Percentiles rank a stretch among this genome's conserved stretches.
Evolutionary conservation across 2,888 invertebrate genomes (phyloP).

Genomic region (Hirtodrosophila duncani): DNA sequence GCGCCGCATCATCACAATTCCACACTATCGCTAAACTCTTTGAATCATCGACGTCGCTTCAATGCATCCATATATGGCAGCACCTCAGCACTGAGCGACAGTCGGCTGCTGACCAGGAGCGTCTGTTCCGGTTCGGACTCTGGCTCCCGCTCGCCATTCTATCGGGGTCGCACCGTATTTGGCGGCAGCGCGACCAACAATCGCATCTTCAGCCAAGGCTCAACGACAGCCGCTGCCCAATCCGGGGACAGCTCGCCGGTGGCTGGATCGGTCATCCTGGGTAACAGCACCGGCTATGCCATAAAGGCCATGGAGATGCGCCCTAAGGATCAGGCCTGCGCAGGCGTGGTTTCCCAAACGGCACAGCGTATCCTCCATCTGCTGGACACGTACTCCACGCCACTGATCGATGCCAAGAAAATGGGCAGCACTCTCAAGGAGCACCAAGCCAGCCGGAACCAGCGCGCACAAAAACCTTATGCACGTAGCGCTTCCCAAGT

Average conservation of each 20-base stretch:
- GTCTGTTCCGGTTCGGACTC: constrained; percentile 4
- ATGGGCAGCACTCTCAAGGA: constrained; percentile 81
- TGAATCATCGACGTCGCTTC: constrained; percentile 75
- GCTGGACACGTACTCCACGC: constrained; percentile 89
- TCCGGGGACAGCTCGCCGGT: constrained; percentile 48
- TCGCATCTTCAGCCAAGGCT: constrained; percentile 56
- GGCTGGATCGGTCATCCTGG: constrained; percentile 60
- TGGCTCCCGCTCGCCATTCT: constrained; percentile 83
- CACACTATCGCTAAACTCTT: constrained; percentile 75
- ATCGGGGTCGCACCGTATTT: constrained; percentile 86
- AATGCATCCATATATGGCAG: constrained; percentile 78
- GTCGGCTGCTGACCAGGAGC: constrained; percentile 63
- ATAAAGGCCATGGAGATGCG: constrained; percentile 40
- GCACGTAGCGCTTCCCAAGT: background rate
- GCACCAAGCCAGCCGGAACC: constrained; percentile 35
- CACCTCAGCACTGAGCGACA: constrained; percentile 77
- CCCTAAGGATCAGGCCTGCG: constrained; percentile 8
- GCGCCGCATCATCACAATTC: constrained; percentile 70
- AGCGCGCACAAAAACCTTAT: constrained; percentile 20
- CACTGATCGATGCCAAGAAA: constrained; percentile 87
- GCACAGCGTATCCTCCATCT: constrained; percentile 88
- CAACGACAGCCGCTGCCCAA: constrained; percentile 62
- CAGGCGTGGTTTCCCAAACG: constrained; percentile 80
- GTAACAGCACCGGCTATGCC: constrained; percentile 10
- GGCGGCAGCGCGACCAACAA: constrained; percentile 85